phyloP scores from a whole-genome alignment of 2,888 invertebrate species.

The Drosophila parthenogenetica region DNA sequence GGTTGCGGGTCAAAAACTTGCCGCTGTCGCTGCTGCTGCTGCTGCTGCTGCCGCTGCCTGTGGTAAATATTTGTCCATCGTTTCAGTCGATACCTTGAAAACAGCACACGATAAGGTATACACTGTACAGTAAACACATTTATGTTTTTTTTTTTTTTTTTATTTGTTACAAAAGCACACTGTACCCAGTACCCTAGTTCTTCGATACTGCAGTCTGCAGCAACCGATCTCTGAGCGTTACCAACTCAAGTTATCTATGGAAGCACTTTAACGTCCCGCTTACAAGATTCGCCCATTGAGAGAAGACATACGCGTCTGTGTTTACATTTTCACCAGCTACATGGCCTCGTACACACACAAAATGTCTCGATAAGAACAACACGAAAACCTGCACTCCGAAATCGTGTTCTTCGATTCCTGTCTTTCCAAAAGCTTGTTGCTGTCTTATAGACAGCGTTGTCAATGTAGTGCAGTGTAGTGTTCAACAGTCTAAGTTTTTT shows the following conservation, averaged over 20 bases:
- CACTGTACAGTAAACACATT: slow-evolving; percentile 4
- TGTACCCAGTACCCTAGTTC: slow-evolving; percentile 6
- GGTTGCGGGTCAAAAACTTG: slow-evolving; percentile 51
- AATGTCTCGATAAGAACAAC: slow-evolving; percentile 67
- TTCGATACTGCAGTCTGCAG: background rate
- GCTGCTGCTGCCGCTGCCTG: slow-evolving; percentile 55
- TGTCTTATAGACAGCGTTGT: background rate
- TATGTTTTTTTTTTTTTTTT: background rate
- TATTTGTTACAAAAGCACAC: slow-evolving; percentile 11
- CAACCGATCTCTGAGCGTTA: slow-evolving; percentile 13
- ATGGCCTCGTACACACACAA: slow-evolving; percentile 50
- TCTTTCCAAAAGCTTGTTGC: background rate
- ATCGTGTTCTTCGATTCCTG: slow-evolving; percentile 6
- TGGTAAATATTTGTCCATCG: slow-evolving; percentile 73
- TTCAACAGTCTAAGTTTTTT: background rate
- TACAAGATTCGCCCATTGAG: slow-evolving; percentile 79
- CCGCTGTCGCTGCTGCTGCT: slow-evolving; percentile 55
- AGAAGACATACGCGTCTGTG: slow-evolving; percentile 53
- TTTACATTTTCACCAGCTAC: slow-evolving; percentile 54
- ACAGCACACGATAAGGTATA: slow-evolving; percentile 22
- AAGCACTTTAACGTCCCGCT: slow-evolving; percentile 46
- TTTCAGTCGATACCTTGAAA: slow-evolving; percentile 77
- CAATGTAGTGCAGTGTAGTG: background rate
- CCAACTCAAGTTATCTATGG: slow-evolving; percentile 57
- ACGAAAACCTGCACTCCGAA: slow-evolving; percentile 43